Base-by-base conservation (phyloP, 2,888 invertebrate species). In the Prostheceraeus crozeri region DNA sequence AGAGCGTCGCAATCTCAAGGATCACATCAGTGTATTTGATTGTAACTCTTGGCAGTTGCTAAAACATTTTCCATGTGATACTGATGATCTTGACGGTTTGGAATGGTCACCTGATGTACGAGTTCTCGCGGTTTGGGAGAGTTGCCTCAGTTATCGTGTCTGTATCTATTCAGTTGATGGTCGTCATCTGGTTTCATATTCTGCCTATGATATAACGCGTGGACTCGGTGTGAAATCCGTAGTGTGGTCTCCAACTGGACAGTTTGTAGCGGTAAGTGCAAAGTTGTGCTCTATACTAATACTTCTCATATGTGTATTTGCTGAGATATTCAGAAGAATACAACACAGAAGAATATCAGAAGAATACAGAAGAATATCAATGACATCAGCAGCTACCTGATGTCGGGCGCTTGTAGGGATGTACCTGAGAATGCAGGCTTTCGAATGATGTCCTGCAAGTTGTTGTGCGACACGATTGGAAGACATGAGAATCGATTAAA, bases 1-100 rank as follows among this genome's bases (percentile, higher is more conserved):
- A 3, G 78, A 79, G 68, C 67, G 77, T 36, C 60, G 76, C 14
- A 76, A 76, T 60, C 73, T 75, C 60, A 75, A 74, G 59, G 78
- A 78, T 65, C 72, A 68, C 62, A 64, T 78, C 63, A 75, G 74
- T 58, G 69, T 76, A 14, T 76, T 76, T 67, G 21, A 23, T 23
- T 21, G 19, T 23, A 16, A 59, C 11, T 14, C n/a, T 23, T 58
- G 59, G 59, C 19, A 57, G 14, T 35, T 58, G 16, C 64, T 63
- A 11, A 65, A 75, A 71, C 73, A 77, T 64, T 77, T 77, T 68
- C 72, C 74, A 59, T 67, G 70, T 8, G 74, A 72, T 27, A 77
- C 77, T 4, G 73, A 73, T 19, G 76, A 78, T 63, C 63, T 77
- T 16, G 70, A 69, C 1, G 77, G 78, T 1, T 48, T 78, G 27